phyloP scores from a whole-genome alignment of 2,797 vertebrate genomes.

The Xenops minutus region DNA sequence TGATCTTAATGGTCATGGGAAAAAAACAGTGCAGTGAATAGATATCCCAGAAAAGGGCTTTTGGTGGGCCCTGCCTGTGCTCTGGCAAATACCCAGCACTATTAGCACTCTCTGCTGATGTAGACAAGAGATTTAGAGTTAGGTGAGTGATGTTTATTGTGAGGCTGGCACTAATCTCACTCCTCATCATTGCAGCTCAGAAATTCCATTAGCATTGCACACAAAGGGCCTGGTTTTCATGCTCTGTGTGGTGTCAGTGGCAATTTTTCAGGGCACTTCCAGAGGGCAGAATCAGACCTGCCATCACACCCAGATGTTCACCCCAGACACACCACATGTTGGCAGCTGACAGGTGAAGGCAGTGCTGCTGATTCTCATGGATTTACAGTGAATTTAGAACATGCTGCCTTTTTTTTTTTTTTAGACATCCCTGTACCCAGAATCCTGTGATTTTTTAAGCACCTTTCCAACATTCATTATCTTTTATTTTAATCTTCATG shows the following conservation, averaged over 20 bases:
- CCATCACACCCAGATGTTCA: not conserved
- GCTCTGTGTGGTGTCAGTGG: not conserved
- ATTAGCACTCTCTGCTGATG: not conserved
- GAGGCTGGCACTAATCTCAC: not conserved
- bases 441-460: not conserved
- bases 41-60: not conserved
- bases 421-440: not conserved
- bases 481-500: not conserved
- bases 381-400: not conserved
- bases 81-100: not conserved
- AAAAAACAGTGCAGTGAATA: not conserved
- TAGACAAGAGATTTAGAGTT: not conserved
- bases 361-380: not conserved
- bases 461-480: not conserved
- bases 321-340: not conserved
- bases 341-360: not conserved
- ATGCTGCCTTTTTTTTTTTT: not conserved
- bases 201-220: slow-evolving; percentile 28
- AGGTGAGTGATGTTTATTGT: not conserved
- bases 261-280: slow-evolving; percentile 27
- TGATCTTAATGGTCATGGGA: not conserved
- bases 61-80: not conserved
- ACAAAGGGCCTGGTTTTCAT: slow-evolving; percentile 1
- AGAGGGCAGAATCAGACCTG: not conserved
- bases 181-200: slow-evolving; percentile 23